Percentiles rank a stretch among this genome's conserved stretches.
Conservation (phyloP, 2,888 invertebrate species). For the Epinotia demarniana region DNA sequence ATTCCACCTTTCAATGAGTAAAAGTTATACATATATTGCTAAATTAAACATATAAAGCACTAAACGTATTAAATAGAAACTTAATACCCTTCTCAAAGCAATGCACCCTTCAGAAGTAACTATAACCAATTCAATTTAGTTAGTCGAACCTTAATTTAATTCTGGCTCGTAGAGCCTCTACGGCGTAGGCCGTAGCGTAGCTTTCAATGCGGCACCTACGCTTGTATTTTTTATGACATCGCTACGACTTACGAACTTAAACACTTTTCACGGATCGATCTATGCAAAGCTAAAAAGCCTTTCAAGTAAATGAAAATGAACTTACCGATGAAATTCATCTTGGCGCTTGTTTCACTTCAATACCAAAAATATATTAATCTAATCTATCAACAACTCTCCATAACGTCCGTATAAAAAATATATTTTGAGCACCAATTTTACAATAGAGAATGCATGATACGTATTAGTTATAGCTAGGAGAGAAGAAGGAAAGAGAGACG, state of each 20-base stretch:
- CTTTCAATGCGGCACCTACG: conserved; percentile 40
- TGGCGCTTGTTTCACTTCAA: conserved; percentile 60
- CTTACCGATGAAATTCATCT: conserved; percentile 82
- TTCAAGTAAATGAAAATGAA: conserved; percentile 49
- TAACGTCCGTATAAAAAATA: conserved; percentile 72
- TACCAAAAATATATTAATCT: conserved; percentile 52
- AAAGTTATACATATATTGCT: background rate
- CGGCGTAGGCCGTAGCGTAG: conserved; percentile 32
- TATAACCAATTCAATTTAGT: conserved; percentile 24
- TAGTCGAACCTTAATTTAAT: conserved; percentile 20
- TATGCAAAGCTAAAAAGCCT: background rate
- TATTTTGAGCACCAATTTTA: conserved; percentile 79
- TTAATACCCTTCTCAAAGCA: conserved; percentile 14
- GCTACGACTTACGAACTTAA: conserved; percentile 32
- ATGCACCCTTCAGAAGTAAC: conserved; percentile 19
- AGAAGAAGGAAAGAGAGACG: conserved; percentile 63
- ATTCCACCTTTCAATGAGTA: background rate
- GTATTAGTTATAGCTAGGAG: conserved; percentile 67
- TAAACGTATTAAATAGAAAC: background rate
- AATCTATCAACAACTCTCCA: conserved; percentile 67
- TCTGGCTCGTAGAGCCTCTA: conserved; percentile 28
- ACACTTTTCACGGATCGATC: background rate
- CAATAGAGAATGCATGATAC: conserved; percentile 79
- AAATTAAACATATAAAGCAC: conserved; percentile 11
- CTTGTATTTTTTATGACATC: conserved; percentile 35